Evolutionary conservation across 2,113 vertebrate genomes (phyloP), one percentile per base, ranked within the genome.

Genomic region (Serilophus lunatus): DNA sequence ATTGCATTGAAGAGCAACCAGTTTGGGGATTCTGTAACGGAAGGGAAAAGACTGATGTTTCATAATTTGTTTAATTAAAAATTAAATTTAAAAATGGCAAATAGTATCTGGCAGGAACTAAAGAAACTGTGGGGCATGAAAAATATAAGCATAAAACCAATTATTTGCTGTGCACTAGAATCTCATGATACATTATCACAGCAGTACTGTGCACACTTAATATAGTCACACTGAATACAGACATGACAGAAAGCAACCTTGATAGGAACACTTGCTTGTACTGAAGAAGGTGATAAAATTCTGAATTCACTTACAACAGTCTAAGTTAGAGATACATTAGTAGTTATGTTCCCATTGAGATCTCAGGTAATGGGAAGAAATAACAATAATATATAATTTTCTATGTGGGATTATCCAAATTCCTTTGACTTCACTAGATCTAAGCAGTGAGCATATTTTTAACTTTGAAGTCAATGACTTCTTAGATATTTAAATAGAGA

Each of bases 271-370:
- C 69, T 88, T 75, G 35, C 54, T n/a, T n/a, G 12, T 25, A 36
- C n/a, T 51, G 80, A 86, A 88, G 33, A 81, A 90, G 60, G 80
- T 75, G 92, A 92, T 94, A 95, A 96, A 96, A 94, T 70, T 92
- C 54, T 81, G 76, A 93, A 93, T 86, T 92, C 76, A 74, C 68
- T 93, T 88, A 83, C 28, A 61, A 50, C 42, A 92, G 38, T 33
- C 68, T 42, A 88, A 93, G 59, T 91, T 70, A 74, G 79, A 86
- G 76, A 88, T 66, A 66, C 68, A 86, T 95, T 94, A 95, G 47
- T 64, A 81, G 76, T 93, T 97, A 88, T 64, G 35, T 63, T 94
- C 60, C 91, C 86, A 81, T 25, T 95, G 92, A 95, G 92, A 90
- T 81, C 26, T 47, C 72, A 59, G 42, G 56, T 93, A 95, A 96